These are phyloP conservation scores for Apamea anceps DNA, from an alignment of 2,888 invertebrate species.

Conservation along the genomic window DNA sequence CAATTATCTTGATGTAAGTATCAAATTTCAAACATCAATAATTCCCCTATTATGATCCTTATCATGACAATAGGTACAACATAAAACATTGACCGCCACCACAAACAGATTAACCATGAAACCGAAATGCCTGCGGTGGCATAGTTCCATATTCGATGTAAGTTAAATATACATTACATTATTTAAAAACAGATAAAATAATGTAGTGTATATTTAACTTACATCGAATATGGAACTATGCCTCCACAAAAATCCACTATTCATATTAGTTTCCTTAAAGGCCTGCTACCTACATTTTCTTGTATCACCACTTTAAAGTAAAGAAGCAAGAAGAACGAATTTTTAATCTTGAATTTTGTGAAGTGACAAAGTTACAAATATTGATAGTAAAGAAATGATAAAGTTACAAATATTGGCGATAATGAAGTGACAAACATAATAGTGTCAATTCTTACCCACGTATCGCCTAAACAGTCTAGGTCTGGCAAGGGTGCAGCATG, in stretches of 20 bases:
- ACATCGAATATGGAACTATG: neutral
- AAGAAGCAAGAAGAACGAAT: neutral
- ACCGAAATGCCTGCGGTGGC: too few relatives aligned
- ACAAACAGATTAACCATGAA: neutral
- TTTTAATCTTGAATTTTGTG: neutral
- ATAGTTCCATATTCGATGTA: too few relatives aligned
- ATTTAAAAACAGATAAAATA: neutral
- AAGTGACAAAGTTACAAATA: neutral
- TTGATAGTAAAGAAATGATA: neutral
- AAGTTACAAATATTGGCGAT: neutral
- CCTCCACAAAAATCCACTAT: neutral
- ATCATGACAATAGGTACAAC: conserved; percentile 33
- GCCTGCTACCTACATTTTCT: neutral
- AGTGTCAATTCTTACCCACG: neutral
- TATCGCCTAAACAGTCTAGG: neutral
- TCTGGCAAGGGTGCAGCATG: neutral
- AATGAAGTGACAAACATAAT: neutral
- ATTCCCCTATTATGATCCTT: conserved; percentile 33
- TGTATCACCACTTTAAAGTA: neutral
- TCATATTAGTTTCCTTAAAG: neutral
- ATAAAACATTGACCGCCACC: conserved; percentile 26
- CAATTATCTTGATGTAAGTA: conserved; percentile 39
- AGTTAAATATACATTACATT: too few relatives aligned
- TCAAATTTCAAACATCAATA: conserved; percentile 46
- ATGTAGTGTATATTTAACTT: neutral